Evolutionary conservation across 2,888 invertebrate genomes (phyloP).

Genomic region (Drosophila affinis): DNA sequence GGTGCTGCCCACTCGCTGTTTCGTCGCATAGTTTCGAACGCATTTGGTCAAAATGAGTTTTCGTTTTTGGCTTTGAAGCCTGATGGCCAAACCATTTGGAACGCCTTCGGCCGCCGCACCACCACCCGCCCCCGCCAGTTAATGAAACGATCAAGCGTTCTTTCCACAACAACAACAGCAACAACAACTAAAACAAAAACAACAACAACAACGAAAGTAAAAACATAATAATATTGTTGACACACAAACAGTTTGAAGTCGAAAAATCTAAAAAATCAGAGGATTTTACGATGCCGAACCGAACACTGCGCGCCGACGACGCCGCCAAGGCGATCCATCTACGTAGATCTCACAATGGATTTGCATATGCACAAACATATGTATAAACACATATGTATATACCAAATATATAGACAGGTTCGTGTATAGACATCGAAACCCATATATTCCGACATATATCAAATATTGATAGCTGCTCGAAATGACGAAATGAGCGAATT

Average conservation of each 20-base stretch:
- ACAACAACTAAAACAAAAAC: slow-evolving; percentile 27
- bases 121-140: slow-evolving; percentile 42
- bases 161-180: slow-evolving; percentile 37
- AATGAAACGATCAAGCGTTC: slow-evolving; percentile 53
- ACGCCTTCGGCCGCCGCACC: slow-evolving; percentile 36
- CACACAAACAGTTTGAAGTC: slow-evolving; percentile 36
- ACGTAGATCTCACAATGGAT: slow-evolving; percentile 44
- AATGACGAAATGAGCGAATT: slow-evolving; percentile 75
- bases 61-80: slow-evolving; percentile 53
- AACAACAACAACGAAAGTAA: slow-evolving; percentile 28
- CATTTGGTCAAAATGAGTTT: slow-evolving; percentile 76
- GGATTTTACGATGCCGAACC: slow-evolving; percentile 57
- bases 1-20: slow-evolving; percentile 41
- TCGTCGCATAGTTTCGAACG: slow-evolving; percentile 53
- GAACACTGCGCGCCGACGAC: slow-evolving; percentile 13
- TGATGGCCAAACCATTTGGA: slow-evolving; percentile 53
- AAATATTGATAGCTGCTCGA: slow-evolving; percentile 62
- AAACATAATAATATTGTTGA: slow-evolving; percentile 39
- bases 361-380: slow-evolving; percentile 52
- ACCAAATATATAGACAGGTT: not conserved
- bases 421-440: not conserved
- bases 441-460: slow-evolving; percentile 44
- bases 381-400: slow-evolving; percentile 11
- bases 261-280: slow-evolving; percentile 43
- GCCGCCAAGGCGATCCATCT: slow-evolving; percentile 56